Base-by-base conservation (phyloP, 2,888 invertebrate genomes). In the Xylophagus ater region DNA sequence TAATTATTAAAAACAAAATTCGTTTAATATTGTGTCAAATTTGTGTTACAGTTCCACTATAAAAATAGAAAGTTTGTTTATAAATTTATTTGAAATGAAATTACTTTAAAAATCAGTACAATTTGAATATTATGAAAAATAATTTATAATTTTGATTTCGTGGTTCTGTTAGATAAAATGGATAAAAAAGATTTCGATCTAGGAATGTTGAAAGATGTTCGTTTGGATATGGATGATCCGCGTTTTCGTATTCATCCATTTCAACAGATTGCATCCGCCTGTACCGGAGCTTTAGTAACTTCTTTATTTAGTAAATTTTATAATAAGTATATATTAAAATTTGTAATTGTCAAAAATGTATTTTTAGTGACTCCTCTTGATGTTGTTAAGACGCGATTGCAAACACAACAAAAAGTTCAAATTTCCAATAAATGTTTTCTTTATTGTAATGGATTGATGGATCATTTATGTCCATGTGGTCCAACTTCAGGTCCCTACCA, bases 401-500 rank as follows among this genome's bases (percentile, higher is more conserved):
- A 98, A 68, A 81, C 89, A 3, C 97, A 98, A 62, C 85, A 88
- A 55, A 89, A 88, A 53, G 78, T 81, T 1, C 60, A 83, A 50
- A 65, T 80, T 4, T 80, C 81, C 7, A 84, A 87, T 49, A 85
- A 84, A 64, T 94, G 96, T 64, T 97, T 89, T 60, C 67, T 97
- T 6, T 97, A 93, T 63, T 93, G 93, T 60, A 98, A 98, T 72
- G 97, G 98, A 1, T 69, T 98, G 9, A 97, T 97, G 96, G 98
- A 98, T 65, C 96, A 97, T 60, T 66, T 96, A 24, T 97, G 96
- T 60, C 80, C 83, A 10, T 92, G 92, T 64, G 72, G 74, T 13
- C 62, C 69, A 2, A 59, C 59, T 24, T 50, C 54, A 3, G 56
- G 58, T 4, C 42, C 45, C 17, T 43, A 58, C 40, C 59, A 62